Percentiles rank a stretch among this genome's conserved stretches.
phyloP scores from a whole-genome alignment of 2,888 invertebrate genomes.

The Deilephila porcellus region DNA sequence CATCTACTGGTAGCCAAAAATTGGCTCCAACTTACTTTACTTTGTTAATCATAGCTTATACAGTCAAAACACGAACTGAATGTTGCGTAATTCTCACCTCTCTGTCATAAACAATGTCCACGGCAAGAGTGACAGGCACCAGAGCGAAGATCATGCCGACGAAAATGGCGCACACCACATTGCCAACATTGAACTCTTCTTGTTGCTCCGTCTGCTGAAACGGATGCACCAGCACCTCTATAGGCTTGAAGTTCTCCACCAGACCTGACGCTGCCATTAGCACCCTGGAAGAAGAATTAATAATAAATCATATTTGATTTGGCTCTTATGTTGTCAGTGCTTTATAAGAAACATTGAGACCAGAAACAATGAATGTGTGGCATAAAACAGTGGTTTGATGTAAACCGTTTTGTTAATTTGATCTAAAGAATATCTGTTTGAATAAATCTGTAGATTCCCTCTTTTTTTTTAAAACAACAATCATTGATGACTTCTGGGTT shows the following conservation, averaged over 20 bases:
- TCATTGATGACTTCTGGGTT: no score
- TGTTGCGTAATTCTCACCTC: slow-evolving; percentile 83
- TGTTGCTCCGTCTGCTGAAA: slow-evolving; percentile 90
- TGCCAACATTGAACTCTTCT: slow-evolving; percentile 88
- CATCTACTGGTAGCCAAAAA: no score
- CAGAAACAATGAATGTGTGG: background rate
- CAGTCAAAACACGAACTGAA: no score
- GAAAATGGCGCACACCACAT: slow-evolving; percentile 89
- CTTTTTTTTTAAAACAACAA: no score
- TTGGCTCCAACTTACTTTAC: background rate
- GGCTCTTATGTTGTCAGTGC: background rate
- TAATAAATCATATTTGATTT: background rate
- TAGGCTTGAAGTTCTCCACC: slow-evolving; percentile 81
- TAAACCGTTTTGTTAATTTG: no score
- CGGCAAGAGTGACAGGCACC: slow-evolving; percentile 90
- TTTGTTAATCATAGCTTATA: no score
- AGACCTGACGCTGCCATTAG: slow-evolving; percentile 68
- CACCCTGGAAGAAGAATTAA: slow-evolving; percentile 54
- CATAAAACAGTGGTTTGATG: no score
- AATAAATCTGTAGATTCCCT: no score
- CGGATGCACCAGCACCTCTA: slow-evolving; percentile 87
- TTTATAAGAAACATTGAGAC: background rate
- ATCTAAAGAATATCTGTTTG: no score
- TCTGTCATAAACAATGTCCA: slow-evolving; percentile 92
- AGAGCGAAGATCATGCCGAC: slow-evolving; percentile 93